Conservation (phyloP, 2,113 vertebrate genomes). For the Sterna hirundo region DNA sequence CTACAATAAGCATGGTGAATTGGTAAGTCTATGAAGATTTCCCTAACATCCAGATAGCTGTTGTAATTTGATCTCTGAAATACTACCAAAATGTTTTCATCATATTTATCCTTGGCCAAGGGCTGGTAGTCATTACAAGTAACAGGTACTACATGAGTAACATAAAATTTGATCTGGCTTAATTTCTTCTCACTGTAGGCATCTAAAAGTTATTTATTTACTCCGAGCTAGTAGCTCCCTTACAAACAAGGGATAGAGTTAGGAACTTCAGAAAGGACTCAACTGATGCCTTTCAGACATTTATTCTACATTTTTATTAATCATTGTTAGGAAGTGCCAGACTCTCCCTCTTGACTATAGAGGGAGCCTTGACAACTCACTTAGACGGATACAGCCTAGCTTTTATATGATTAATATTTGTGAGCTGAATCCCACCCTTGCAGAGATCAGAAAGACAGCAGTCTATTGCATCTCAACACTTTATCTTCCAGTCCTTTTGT, state of each 20-base stretch:
- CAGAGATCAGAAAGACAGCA: not conserved
- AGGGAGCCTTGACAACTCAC: constrained; percentile 46
- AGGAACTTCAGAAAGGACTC: not conserved
- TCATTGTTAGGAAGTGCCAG: not conserved
- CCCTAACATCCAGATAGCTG: not conserved
- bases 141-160: not conserved
- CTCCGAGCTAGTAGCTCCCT: not conserved
- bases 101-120: not conserved
- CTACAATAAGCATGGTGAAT: not conserved
- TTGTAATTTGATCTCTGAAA: not conserved
- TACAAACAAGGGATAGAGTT: not conserved
- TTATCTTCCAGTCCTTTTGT: not conserved
- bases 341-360: constrained; percentile 21
- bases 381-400: not conserved
- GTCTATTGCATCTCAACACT: not conserved
- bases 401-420: not conserved
- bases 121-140: not conserved
- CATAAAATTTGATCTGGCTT: not conserved
- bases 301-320: not conserved
- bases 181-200: not conserved
- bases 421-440: not conserved
- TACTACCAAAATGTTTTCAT: not conserved
- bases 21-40: not conserved
- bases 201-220: not conserved
- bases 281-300: not conserved